Percentiles rank a stretch among this genome's conserved stretches.
Conservation (phyloP, 2,113 vertebrate genomes). For the Aviceda subcristata region DNA sequence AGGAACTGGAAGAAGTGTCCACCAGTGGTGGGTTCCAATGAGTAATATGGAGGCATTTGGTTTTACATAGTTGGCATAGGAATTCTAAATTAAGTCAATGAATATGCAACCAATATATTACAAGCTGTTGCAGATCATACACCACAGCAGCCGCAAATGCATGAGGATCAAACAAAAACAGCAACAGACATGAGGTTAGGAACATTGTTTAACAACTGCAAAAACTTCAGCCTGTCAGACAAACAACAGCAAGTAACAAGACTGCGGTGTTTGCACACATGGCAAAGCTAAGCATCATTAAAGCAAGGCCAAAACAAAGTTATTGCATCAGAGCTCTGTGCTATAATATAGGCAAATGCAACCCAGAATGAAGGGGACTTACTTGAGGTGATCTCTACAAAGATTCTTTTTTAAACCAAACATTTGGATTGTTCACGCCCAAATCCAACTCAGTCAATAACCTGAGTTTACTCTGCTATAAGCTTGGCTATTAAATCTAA, state of each 20-base stretch:
- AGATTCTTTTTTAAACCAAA: not conserved
- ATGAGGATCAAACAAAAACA: not conserved
- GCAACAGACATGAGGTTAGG: not conserved
- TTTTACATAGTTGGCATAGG: not conserved
- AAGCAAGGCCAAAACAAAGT: not conserved
- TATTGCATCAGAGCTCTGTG: not conserved
- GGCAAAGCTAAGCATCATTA: not conserved
- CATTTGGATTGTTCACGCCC: not conserved
- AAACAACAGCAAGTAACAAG: not conserved
- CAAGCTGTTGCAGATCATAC: not conserved
- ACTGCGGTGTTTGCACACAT: fast-evolving
- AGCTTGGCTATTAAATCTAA: not conserved
- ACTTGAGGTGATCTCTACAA: not conserved
- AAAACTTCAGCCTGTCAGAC: not conserved
- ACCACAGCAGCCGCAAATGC: not conserved
- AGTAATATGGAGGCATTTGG: not conserved
- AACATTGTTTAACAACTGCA: not conserved
- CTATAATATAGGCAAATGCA: not conserved
- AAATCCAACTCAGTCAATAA: not conserved
- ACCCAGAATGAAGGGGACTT: not conserved
- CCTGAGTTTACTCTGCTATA: not conserved
- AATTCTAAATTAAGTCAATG: not conserved
- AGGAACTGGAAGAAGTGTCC: not conserved
- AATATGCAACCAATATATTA: not conserved
- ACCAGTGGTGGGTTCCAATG: not conserved